Conservation (phyloP, 2,797 vertebrate genomes). For the Sebastes diaconus region DNA sequence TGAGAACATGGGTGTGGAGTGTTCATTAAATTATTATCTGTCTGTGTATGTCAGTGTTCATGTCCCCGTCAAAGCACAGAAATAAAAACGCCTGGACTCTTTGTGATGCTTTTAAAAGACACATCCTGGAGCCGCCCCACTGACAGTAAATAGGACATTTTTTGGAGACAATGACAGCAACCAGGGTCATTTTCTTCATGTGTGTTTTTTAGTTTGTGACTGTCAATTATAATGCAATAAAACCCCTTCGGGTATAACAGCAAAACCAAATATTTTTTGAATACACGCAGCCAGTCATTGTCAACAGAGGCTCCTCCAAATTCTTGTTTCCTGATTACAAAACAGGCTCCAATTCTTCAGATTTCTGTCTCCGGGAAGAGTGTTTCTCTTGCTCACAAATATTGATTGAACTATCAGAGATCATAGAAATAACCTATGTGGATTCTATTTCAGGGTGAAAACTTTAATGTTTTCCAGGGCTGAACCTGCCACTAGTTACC, state of each 20-base stretch:
- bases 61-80: slow-evolving; percentile 21
- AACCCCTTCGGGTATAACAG: slow-evolving; percentile 32
- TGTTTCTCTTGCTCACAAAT: slow-evolving; percentile 57
- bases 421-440: slow-evolving; percentile 63
- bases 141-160: slow-evolving; percentile 35
- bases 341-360: slow-evolving; percentile 56
- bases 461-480: slow-evolving; percentile 76
- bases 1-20: slow-evolving; percentile 40
- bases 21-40: slow-evolving; percentile 41
- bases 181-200: not conserved
- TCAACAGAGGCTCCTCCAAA: slow-evolving; percentile 52
- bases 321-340: slow-evolving; percentile 69
- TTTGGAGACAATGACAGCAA: slow-evolving; percentile 40
- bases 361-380: slow-evolving; percentile 42
- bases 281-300: slow-evolving; percentile 39
- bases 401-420: slow-evolving; percentile 74
- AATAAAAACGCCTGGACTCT: slow-evolving; percentile 10
- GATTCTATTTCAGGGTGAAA: slow-evolving; percentile 75
- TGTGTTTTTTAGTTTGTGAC: slow-evolving; percentile 10
- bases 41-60: slow-evolving; percentile 24
- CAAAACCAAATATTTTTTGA: slow-evolving; percentile 56
- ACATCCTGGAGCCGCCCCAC: slow-evolving; percentile 8
- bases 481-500: slow-evolving; percentile 72
- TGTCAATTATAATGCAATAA: slow-evolving; percentile 49
- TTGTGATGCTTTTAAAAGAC: slow-evolving; percentile 9